Evolutionary conservation across 1,140 invertebrate species (phyloP), one percentile per base, ranked within the genome.

Genomic region (Drosophila neocordata): DNA sequence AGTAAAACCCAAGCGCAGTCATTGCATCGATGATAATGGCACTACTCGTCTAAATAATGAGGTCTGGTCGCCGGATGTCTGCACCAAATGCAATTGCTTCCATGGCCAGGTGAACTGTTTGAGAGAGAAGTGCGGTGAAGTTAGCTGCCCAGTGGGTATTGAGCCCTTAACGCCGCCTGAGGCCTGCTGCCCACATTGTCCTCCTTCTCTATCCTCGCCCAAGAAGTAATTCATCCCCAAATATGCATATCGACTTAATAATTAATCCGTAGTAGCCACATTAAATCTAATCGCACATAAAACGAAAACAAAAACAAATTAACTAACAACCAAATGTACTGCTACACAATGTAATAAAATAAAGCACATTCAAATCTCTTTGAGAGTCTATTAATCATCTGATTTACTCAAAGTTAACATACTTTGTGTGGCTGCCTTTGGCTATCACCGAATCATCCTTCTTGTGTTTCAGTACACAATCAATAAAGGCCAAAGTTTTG

Each of bases 351-450:
- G 82, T 87, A 88, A 87, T 69, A 88, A 87, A 87, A 87, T 88
- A 87, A 87, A 87, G 83, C 83, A 88, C 83, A 88, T 69, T 84
- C 79, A 66, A 79, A 79, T 71, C 73, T 58, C 64, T 62, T 62
- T 22, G 3, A 51, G 8, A n/a, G 6, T 51, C 13, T 67, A 52
- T 59, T 18, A 15, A 15, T 48, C 15, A 31, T 22, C 18, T 3
- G 13, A 37, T 27, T 65, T 66, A 66, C 52, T 74, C 24, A 22
- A 79, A 76, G 22, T 77, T 74, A 0, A 84, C 69, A 24, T 84
- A 97, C 92, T 97, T 97, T 0, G 95, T 97, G 83, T 98, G 97
- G 66, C 93, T 92, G 48, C 96, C 97, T 71, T 94, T 94, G 20
- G 96, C 97, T 71, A 98, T 87, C 4, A 98, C 68, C 64, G 93